phyloP scores from a whole-genome alignment of 2,113 vertebrate genomes.

The Pterocles gutturalis region DNA sequence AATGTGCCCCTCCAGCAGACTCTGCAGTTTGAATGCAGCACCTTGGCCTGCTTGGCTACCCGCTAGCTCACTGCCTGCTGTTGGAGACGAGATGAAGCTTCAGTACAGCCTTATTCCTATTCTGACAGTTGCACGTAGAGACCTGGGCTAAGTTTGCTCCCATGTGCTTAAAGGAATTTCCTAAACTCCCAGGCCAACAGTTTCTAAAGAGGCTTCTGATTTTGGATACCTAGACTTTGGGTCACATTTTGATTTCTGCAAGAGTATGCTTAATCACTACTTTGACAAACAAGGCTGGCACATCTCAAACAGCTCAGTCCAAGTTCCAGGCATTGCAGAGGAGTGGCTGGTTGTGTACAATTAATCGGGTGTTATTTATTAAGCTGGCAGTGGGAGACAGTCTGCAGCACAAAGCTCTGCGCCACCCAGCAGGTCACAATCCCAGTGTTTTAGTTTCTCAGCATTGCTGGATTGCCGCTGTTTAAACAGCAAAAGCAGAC shows the following conservation, averaged over 20 bases:
- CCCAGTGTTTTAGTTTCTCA: neutral
- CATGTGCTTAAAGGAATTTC: neutral
- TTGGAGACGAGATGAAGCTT: neutral
- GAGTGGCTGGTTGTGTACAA: neutral
- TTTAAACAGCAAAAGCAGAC: neutral
- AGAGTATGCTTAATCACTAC: neutral
- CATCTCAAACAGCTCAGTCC: neutral
- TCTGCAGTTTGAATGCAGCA: neutral
- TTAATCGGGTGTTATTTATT: neutral
- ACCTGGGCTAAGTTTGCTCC: neutral
- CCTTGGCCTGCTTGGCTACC: neutral
- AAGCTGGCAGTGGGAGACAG: neutral
- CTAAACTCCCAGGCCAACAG: neutral
- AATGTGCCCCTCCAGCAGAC: neutral
- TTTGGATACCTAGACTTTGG: neutral
- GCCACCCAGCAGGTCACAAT: neutral
- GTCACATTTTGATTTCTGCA: neutral
- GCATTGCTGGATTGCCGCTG: neutral
- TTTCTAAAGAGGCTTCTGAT: neutral
- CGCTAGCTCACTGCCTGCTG: neutral
- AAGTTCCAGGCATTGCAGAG: neutral
- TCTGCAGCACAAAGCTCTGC: neutral
- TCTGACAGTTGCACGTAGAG: fast-evolving
- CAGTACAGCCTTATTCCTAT: neutral
- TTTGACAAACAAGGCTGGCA: neutral